Base-by-base conservation (phyloP, 1,140 invertebrate species). In the Panulirus ornatus region DNA sequence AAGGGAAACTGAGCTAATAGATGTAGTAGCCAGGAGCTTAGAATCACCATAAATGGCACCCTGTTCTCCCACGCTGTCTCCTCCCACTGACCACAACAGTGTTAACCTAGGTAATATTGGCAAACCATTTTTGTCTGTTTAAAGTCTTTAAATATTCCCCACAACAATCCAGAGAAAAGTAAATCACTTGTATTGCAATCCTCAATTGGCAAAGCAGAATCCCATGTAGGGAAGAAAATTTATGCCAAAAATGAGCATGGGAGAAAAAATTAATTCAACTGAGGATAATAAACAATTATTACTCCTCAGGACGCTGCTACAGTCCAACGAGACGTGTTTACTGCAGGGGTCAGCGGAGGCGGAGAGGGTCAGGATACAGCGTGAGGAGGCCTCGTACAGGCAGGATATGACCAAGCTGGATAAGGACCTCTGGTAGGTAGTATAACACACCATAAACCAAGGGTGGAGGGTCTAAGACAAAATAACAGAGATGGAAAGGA, bases 361-460 rank as follows among this genome's bases (percentile, higher is more conserved):
- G 84, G 95, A 97, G 92, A 95, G 96, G 91, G 93, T 96, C 36
- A 93, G 96, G 92, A 94, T 97, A 76, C 96, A 95, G 93, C 94
- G 96, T 86, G 96, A 97, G 93, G 96, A 98, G 94, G 97, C 98
- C 94, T 95, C 97, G 44, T 99, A 99, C 94, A 96, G 97, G 92
- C 97, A 98, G 93, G 97, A 99, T 94, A 97, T 98, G 95, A 94
- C 97, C 87, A 96, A 97, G 90, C 95, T 99, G 79, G 97, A 98
- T 94, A 98, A 97, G 93, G 98, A 99, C 95, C 95, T 99, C 19
- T 97, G 95, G 96, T 97, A 94, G 94, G 95, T 93, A 34, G 40
- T 58, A 34, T 6, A 58, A 5, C 22, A 58, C 19, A 14, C 14
- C 54, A 22, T 14, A 1, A 47, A 6, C 44, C 44, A 47, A 47